Percentiles rank a stretch among this genome's conserved stretches.
These are phyloP conservation scores for Neosalanx taihuensis DNA, from an alignment of 2,797 vertebrate genomes.

Conservation along the genomic window DNA sequence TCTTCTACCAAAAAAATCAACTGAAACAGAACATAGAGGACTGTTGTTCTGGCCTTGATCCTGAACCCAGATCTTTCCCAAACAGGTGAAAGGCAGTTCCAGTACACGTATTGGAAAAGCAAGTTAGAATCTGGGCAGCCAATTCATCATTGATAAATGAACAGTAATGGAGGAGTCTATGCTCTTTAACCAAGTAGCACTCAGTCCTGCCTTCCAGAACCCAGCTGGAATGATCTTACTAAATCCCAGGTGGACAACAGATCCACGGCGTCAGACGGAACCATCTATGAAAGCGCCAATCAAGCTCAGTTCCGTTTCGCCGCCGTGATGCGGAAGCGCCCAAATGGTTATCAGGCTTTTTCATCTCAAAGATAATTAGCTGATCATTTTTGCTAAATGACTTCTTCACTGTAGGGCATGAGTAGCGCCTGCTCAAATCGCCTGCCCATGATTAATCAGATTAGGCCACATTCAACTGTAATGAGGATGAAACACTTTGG, in stretches of 20 bases:
- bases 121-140: constrained; percentile 2
- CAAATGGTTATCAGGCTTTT: constrained; percentile 92
- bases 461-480: constrained; percentile 88
- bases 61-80: not conserved
- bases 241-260: constrained; percentile 8
- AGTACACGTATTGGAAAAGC: not conserved
- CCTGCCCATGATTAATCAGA: constrained; percentile 87
- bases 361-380: constrained; percentile 96
- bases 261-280: constrained; percentile 28
- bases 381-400: constrained; percentile 92
- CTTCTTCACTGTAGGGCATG: constrained; percentile 85
- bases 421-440: constrained; percentile 83
- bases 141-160: not conserved
- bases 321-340: constrained; percentile 89
- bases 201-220: constrained; percentile 2
- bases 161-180: not conserved
- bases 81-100: not conserved
- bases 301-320: constrained; percentile 89
- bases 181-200: not conserved
- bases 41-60: no score
- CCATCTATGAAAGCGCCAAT: constrained; percentile 90
- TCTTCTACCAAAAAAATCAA: no score
- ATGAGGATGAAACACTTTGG: constrained; percentile 86
- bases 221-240: constrained; percentile 6
- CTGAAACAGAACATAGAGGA: no score